phyloP scores from a whole-genome alignment of 2,888 invertebrate genomes.

The Pollenia amentaria region DNA sequence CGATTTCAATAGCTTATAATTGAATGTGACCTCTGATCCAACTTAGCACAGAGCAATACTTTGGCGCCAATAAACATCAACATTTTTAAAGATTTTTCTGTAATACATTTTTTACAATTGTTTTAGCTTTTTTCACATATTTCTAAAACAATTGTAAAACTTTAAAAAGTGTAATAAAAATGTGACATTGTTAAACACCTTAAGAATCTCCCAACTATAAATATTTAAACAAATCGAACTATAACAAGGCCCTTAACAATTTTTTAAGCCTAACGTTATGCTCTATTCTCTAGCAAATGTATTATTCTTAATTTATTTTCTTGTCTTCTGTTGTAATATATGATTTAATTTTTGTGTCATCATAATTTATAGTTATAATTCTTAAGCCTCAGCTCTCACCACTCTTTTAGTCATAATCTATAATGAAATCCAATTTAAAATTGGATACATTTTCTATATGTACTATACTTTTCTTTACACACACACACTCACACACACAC shows the following conservation, averaged over 20 bases:
- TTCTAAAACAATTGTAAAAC: no score
- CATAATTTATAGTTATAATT: constrained; percentile 64
- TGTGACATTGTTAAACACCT: no score
- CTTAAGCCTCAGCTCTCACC: constrained; percentile 44
- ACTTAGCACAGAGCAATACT: no score
- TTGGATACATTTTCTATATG: constrained; percentile 60
- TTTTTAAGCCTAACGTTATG: constrained; percentile 3
- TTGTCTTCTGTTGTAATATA: constrained; percentile 55
- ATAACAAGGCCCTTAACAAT: not conserved
- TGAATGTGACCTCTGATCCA: no score
- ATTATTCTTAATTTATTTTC: constrained; percentile 39
- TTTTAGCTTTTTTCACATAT: no score
- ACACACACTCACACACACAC: not conserved
- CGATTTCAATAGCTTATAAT: no score
- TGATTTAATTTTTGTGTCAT: constrained; percentile 61
- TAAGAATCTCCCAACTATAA: not conserved
- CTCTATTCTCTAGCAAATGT: constrained; percentile 8
- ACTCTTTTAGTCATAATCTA: constrained; percentile 49
- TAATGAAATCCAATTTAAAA: constrained; percentile 68
- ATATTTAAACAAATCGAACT: not conserved
- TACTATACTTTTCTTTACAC: not conserved
- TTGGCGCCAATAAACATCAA: no score
- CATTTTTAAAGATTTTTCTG: no score
- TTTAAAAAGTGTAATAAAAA: no score
- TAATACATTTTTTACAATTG: no score